phyloP scores from a whole-genome alignment of 2,797 vertebrate species.

The Rachycentron canadum region DNA sequence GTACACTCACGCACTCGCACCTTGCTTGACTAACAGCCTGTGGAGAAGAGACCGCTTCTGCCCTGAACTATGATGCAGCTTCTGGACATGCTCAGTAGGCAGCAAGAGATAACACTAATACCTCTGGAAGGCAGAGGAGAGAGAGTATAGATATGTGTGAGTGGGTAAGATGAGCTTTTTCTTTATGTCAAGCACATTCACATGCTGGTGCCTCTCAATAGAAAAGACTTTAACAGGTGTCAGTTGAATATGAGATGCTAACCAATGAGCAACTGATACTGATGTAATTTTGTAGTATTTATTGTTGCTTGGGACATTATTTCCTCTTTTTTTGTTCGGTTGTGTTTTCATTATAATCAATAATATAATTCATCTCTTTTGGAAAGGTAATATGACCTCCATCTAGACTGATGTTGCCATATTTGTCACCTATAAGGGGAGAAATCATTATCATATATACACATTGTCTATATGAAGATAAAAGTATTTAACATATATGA shows the following conservation, averaged over 20 bases:
- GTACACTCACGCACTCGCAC: conserved; percentile 22
- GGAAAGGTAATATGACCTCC: too few relatives aligned
- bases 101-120: conserved; percentile 25
- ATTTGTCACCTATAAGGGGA: too few relatives aligned
- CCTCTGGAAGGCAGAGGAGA: background rate
- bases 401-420: too few relatives aligned
- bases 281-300: background rate
- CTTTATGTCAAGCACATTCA: background rate
- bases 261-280: background rate
- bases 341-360: background rate
- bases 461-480: too few relatives aligned
- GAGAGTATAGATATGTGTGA: conserved; percentile 4
- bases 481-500: too few relatives aligned
- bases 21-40: conserved; percentile 32
- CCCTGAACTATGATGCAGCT: conserved; percentile 27
- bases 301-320: background rate
- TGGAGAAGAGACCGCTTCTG: conserved; percentile 31
- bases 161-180: conserved; percentile 16
- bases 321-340: background rate
- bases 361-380: background rate
- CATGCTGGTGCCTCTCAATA: background rate
- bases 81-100: conserved; percentile 39
- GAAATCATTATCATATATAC: too few relatives aligned
- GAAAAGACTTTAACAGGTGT: conserved; percentile 5
- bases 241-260: conserved; percentile 18